These are phyloP conservation scores for Heloderma charlesbogerti DNA, from an alignment of 2,113 vertebrate genomes.

Conservation along the genomic window DNA sequence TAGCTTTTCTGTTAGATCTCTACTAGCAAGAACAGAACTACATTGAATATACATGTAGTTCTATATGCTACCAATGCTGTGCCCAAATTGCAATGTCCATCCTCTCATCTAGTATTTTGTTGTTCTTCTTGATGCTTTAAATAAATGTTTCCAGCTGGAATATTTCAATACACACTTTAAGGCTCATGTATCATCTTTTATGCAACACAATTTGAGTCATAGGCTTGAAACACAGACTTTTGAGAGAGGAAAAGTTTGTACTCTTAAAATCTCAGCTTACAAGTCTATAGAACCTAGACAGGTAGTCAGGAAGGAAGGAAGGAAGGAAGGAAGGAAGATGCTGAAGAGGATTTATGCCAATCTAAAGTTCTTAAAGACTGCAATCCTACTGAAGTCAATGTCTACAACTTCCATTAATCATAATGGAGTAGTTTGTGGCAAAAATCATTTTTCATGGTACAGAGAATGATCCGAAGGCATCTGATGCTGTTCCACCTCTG, in stretches of 20 bases:
- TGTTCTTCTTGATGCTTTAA: neutral
- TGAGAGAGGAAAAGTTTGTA: slow-evolving; percentile 81
- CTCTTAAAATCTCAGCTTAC: slow-evolving; percentile 77
- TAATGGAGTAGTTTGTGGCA: neutral
- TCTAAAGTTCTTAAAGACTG: neutral
- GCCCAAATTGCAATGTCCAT: neutral
- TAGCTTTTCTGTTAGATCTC: neutral
- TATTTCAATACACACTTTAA: slow-evolving; percentile 67
- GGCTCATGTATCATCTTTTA: slow-evolving; percentile 67
- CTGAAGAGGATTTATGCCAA: no score
- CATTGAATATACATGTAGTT: neutral
- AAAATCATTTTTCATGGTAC: neutral
- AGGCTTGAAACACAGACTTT: slow-evolving; percentile 70
- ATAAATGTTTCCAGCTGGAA: slow-evolving; percentile 41
- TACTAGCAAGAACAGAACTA: slow-evolving; percentile 16
- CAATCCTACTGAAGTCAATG: neutral
- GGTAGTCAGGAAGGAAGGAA: no score
- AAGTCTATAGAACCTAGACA: slow-evolving; percentile 62
- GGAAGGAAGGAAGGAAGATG: no score
- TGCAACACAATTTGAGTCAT: slow-evolving; percentile 39
- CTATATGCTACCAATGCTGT: neutral
- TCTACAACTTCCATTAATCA: neutral
- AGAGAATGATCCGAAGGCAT: neutral
- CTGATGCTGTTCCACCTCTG: neutral
- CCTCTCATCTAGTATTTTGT: neutral